Conservation (phyloP, 2,797 vertebrate genomes). For the Carduelis carduelis region DNA sequence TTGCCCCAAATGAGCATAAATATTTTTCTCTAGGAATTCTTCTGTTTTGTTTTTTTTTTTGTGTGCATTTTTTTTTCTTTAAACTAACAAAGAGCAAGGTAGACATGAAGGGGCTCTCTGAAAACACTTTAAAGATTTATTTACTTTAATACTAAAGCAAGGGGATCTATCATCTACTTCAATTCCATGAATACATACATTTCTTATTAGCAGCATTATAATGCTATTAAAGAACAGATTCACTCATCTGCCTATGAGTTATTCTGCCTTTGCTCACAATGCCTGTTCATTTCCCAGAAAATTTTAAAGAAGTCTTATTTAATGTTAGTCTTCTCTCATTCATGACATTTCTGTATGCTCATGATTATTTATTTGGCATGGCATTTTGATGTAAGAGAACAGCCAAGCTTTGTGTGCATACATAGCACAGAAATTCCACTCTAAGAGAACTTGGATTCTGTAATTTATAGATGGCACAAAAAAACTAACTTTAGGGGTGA, state of each 20-base stretch:
- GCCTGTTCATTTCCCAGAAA: background rate
- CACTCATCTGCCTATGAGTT: background rate
- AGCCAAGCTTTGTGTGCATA: background rate
- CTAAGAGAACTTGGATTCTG: background rate
- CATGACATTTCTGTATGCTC: background rate
- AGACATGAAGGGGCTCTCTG: background rate
- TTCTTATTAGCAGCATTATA: background rate
- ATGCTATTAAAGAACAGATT: background rate
- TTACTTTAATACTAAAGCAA: background rate
- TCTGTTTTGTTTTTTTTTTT: background rate
- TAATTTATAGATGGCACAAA: background rate
- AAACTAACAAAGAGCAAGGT: background rate
- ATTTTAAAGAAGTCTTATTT: background rate
- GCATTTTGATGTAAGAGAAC: background rate
- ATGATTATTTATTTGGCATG: background rate
- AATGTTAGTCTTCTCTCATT: background rate
- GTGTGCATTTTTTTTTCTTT: background rate
- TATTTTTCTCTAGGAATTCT: constrained; percentile 3
- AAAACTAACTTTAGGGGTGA: background rate
- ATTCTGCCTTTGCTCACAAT: background rate
- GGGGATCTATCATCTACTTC: background rate
- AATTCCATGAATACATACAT: background rate
- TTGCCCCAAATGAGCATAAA: background rate
- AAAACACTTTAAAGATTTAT: background rate
- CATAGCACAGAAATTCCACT: background rate